Conservation (phyloP, 2,113 vertebrate species). For the Gracilinanus agilis region DNA sequence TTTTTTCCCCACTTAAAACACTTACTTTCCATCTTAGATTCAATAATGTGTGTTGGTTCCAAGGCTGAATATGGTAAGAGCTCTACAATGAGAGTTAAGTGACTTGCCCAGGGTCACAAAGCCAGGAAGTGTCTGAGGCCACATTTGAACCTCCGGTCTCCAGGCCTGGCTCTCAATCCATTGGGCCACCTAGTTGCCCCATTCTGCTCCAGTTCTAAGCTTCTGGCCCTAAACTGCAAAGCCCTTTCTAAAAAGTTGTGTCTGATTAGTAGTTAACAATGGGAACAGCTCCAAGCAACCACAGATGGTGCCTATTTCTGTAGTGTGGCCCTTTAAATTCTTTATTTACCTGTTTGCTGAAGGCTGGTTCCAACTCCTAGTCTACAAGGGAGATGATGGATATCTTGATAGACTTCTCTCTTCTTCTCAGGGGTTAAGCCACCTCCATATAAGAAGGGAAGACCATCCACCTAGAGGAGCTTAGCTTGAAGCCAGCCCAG, state of each 20-base stretch:
- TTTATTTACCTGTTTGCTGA: slow-evolving; percentile 68
- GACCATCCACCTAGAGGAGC: slow-evolving; percentile 77
- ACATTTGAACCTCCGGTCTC: too few species aligned
- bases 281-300: slow-evolving; percentile 41
- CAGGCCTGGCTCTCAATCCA: too few species aligned
- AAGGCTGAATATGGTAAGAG: too few species aligned
- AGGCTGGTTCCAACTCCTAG: slow-evolving; percentile 57
- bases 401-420: slow-evolving; percentile 73
- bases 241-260: neutral
- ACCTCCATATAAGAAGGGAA: slow-evolving; percentile 79
- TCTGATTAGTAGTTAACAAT: neutral
- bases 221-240: neutral
- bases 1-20: too few species aligned
- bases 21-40: too few species aligned
- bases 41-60: too few species aligned
- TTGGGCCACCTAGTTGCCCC: too few species aligned
- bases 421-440: slow-evolving; percentile 75
- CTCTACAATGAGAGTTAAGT: too few species aligned
- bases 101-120: too few species aligned
- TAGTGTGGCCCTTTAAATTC: neutral
- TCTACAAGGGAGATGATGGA: slow-evolving; percentile 45
- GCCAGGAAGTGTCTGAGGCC: too few species aligned
- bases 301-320: neutral
- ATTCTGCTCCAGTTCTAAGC: neutral
- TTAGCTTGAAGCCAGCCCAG: slow-evolving; percentile 77